These are phyloP conservation scores for Anabacerthia variegaticeps DNA, from an alignment of 2,797 vertebrate genomes.

Conservation along the genomic window DNA sequence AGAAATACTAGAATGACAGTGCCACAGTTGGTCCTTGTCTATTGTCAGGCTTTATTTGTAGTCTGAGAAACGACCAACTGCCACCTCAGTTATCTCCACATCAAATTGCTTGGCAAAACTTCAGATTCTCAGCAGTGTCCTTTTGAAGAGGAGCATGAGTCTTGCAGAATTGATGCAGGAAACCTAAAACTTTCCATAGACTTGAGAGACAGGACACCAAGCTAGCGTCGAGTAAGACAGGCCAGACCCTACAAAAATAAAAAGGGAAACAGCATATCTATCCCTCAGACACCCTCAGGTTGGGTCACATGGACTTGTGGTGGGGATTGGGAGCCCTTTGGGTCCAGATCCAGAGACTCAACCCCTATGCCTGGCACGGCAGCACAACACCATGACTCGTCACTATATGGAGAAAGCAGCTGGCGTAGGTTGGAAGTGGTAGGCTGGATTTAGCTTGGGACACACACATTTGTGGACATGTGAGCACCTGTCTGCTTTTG, in stretches of 20 bases:
- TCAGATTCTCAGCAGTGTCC: background rate
- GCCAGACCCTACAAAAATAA: background rate
- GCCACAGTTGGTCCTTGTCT: background rate
- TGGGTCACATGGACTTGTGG: background rate
- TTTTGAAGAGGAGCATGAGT: background rate
- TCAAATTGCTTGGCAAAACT: background rate
- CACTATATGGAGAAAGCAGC: rapidly evolving
- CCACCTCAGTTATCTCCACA: background rate
- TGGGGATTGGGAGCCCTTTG: background rate
- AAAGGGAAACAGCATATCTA: background rate
- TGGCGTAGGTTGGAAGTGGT: background rate
- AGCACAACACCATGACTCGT: background rate
- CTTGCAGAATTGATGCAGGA: background rate
- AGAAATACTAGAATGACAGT: background rate
- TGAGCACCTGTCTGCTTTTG: background rate
- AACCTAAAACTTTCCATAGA: background rate
- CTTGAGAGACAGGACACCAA: background rate
- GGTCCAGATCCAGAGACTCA: background rate
- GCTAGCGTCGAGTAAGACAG: rapidly evolving
- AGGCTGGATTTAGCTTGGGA: background rate
- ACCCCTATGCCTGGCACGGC: rapidly evolving
- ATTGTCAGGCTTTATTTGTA: background rate
- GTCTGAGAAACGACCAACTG: background rate
- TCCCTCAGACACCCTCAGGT: background rate
- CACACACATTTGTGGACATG: rapidly evolving